Evolutionary conservation across 2,113 vertebrate genomes (phyloP).

Genomic region (Dromiciops gliroides): DNA sequence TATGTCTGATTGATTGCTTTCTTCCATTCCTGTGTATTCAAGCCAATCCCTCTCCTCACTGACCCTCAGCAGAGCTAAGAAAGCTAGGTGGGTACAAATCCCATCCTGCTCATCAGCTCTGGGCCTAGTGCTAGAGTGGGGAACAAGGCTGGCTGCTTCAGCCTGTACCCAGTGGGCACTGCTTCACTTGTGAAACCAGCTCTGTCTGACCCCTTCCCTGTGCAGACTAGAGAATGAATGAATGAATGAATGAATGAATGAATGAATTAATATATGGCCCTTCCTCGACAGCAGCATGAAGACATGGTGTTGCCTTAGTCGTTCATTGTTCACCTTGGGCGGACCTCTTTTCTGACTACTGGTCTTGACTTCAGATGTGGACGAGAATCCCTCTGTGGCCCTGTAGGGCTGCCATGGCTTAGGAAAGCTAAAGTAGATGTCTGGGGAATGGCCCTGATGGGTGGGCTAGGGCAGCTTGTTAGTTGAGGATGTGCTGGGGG

Average conservation of each 20-base stretch:
- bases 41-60: constrained; percentile 14
- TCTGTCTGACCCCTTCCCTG: constrained; percentile 6
- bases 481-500: background rate
- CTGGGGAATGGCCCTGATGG: background rate
- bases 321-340: constrained; percentile 40
- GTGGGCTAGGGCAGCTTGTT: background rate
- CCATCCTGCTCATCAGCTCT: constrained; percentile 24
- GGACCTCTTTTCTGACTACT: background rate
- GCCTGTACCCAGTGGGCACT: background rate
- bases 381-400: background rate
- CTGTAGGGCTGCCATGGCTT: background rate
- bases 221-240: constrained; percentile 54
- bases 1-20: background rate
- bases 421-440: background rate
- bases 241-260: constrained; percentile 15
- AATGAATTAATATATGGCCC: background rate
- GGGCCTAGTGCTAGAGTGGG: constrained; percentile 6
- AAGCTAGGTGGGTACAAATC: constrained; percentile 32
- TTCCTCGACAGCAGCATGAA: constrained; percentile 40
- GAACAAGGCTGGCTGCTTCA: constrained; percentile 45
- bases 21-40: constrained; percentile 3
- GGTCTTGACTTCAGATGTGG: background rate
- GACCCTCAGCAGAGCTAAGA: constrained; percentile 45
- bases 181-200: constrained; percentile 35
- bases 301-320: constrained; percentile 48